These are phyloP conservation scores for Strix occidentalis DNA, from an alignment of 2,797 vertebrate genomes.

Conservation along the genomic window DNA sequence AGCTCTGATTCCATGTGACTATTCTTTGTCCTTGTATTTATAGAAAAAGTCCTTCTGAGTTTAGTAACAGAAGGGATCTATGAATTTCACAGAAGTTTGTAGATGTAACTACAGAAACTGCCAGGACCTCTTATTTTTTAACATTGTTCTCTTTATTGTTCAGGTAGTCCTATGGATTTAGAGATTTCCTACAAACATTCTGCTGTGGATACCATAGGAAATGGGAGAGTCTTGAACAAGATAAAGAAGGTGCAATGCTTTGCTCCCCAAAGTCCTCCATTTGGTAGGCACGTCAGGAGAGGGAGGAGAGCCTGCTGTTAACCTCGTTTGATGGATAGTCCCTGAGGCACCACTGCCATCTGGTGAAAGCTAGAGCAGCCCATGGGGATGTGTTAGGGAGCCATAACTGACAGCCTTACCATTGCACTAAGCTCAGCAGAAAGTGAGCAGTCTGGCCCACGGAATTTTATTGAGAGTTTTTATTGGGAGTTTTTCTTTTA, in stretches of 20 bases:
- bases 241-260: neutral
- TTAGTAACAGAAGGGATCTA: neutral
- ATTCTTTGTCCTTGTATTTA: neutral
- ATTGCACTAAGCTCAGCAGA: neutral
- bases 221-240: neutral
- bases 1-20: neutral
- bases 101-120: neutral
- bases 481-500: neutral
- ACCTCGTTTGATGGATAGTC: slow-evolving; percentile 35
- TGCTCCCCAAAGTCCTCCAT: neutral
- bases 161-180: neutral
- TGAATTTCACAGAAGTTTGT: neutral
- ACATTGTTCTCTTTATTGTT: neutral
- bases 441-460: neutral
- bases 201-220: neutral
- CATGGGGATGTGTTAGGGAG: slow-evolving; percentile 7
- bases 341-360: slow-evolving; percentile 67
- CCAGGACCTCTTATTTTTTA: neutral
- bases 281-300: neutral
- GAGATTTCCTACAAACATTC: neutral
- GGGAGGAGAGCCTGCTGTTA: slow-evolving; percentile 49
- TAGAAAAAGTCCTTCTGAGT: neutral
- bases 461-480: neutral
- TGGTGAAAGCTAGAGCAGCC: slow-evolving; percentile 57
- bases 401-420: slow-evolving; percentile 17